Conservation (phyloP, 2,888 invertebrate species). For the Xylophagus ater region DNA sequence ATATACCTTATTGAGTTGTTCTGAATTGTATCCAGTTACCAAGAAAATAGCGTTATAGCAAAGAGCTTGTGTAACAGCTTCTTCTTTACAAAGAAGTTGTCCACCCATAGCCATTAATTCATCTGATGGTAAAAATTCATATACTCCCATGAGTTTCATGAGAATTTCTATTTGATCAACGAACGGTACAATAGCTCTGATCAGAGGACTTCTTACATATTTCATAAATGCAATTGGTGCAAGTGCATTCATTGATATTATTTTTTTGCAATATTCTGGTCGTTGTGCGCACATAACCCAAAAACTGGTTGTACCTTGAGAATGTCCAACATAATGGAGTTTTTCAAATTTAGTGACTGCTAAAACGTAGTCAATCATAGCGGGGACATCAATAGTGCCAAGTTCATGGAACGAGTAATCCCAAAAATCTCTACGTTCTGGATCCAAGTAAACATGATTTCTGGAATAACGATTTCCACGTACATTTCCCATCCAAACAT, state of each 20-base stretch:
- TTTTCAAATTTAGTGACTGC: constrained; percentile 27
- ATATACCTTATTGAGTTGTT: constrained; percentile 33
- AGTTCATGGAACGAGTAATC: constrained; percentile 40
- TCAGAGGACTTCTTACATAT: constrained; percentile 28
- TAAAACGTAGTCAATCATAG: constrained; percentile 38
- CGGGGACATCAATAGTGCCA: constrained; percentile 34
- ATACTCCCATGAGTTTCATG: constrained; percentile 13
- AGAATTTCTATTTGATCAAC: constrained; percentile 11
- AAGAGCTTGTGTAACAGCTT: constrained; percentile 12
- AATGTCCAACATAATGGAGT: constrained; percentile 40
- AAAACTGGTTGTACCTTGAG: constrained; percentile 42
- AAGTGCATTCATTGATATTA: constrained; percentile 38
- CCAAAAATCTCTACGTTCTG: constrained; percentile 35
- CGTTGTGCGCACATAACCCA: constrained; percentile 38
- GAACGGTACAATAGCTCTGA: constrained; percentile 12
- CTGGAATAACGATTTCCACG: constrained; percentile 39
- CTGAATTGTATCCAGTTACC: constrained; percentile 31
- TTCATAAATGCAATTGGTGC: constrained; percentile 41
- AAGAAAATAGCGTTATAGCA: constrained; percentile 15
- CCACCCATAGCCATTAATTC: constrained; percentile 40
- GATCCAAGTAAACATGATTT: constrained; percentile 33
- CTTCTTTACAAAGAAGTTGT: constrained; percentile 34
- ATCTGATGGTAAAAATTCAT: constrained; percentile 49
- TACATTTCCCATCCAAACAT: constrained; percentile 40
- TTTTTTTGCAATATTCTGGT: constrained; percentile 40